Evolutionary conservation across 2,797 vertebrate species (phyloP), one percentile per base, ranked within the genome.

Genomic region (Centropyge bicolor): DNA sequence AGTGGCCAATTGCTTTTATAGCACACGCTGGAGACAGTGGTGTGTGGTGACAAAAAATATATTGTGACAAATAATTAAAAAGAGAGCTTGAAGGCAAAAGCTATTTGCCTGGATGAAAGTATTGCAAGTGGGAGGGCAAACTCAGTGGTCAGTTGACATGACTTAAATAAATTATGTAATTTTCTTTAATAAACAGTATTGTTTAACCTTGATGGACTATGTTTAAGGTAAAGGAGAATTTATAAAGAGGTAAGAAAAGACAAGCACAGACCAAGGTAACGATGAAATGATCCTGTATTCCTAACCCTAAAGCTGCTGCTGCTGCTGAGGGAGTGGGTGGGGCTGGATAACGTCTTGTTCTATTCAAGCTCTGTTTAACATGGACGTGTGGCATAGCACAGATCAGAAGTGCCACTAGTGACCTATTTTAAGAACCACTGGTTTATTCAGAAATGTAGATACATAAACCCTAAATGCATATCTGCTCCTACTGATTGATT

Each of bases 201-300:
- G 2, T 68, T 82, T 68, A 20, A 62, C 35, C 43, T 69, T 60
- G 7, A 45, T 63, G 64, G 24, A 59, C 31, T 4, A 38, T 45
- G 62, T 35, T 11, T 40, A 1, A 40, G 7, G 22, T 56, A 6
- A 27, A 46, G 9, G 6, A 49, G 2, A 55, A 41, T 54, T 22
- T 2, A 24, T 7, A 19, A 24, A 35, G 2, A 40, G 14, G 38
- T 20, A 22, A 22, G 8, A 17, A 51, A 55, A 20, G 27, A 56
- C 14, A 74, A 43, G 16, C 6, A 31, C 9, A 6, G 27, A 31
- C 41, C 20, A 31, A 4, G 31, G 45, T 24, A 41, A 4, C 45
- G 24, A 41, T 46, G 16, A 9, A 38, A 35, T 16, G 17, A 2
- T 19, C 8, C 1, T 61, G 9, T 61, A 22, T 72, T 64, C 63